Evolutionary conservation across 2,113 vertebrate species (phyloP).

Genomic region (Onychostoma macrolepis): DNA sequence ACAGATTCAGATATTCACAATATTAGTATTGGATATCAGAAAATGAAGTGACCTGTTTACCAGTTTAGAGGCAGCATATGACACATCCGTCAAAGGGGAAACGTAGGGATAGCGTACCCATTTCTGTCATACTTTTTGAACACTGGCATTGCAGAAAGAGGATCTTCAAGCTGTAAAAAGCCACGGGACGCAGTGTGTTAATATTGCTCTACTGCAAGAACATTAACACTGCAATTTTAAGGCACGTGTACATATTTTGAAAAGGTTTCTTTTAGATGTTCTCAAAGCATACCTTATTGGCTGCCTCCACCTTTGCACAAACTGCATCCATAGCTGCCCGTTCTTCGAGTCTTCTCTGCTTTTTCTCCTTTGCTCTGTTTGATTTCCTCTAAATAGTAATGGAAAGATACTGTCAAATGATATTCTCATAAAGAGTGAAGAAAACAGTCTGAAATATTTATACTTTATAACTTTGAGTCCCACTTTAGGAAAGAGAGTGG

Average conservation of each 20-base stretch:
- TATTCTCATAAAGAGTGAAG: background rate
- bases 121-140: constrained; percentile 96
- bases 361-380: constrained; percentile 92
- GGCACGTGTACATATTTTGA: background rate
- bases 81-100: background rate
- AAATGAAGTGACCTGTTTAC: background rate
- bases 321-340: constrained; percentile 91
- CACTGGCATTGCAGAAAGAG: constrained; percentile 88
- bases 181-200: background rate
- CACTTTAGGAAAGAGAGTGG: background rate
- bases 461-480: background rate
- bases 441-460: background rate
- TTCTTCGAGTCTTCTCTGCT: constrained; percentile 89
- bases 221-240: background rate
- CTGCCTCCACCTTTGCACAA: constrained; percentile 91
- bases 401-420: background rate
- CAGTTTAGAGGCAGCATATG: background rate
- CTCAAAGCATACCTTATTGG: constrained; percentile 84
- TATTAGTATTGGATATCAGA: constrained; percentile 12
- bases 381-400: constrained; percentile 85
- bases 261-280: background rate
- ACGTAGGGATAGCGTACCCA: constrained; percentile 77
- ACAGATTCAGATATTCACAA: constrained; percentile 3
- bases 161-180: constrained; percentile 83
- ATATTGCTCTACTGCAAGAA: background rate